Evolutionary conservation across 2,888 invertebrate species (phyloP).

Genomic region (Julus scandinavius): DNA sequence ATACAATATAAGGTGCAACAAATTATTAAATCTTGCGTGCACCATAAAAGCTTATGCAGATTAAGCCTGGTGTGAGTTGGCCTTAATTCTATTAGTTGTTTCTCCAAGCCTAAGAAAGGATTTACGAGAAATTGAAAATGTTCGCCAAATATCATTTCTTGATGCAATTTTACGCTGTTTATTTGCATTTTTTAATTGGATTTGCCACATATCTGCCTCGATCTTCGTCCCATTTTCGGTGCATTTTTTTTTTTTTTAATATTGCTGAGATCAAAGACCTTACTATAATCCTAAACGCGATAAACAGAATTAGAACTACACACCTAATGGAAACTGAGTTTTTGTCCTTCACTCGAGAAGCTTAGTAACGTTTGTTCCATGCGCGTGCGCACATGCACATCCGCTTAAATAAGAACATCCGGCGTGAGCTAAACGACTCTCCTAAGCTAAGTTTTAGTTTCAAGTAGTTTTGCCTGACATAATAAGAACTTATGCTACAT

Average conservation of each 20-base stretch:
- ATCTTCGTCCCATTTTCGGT: background rate
- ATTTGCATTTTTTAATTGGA: slow-evolving; percentile 38
- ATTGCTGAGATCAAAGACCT: background rate
- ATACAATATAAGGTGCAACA: background rate
- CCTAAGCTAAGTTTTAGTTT: no score
- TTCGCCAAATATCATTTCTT: background rate
- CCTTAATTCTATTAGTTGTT: background rate
- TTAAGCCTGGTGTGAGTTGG: background rate
- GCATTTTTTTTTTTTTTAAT: background rate
- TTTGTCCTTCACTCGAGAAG: no score
- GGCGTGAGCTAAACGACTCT: no score
- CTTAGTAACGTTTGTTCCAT: no score
- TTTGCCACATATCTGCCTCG: background rate
- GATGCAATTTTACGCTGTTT: background rate
- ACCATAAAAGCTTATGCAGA: background rate
- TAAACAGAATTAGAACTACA: background rate
- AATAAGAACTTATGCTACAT: no score
- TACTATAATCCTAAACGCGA: background rate
- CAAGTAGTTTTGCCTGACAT: no score
- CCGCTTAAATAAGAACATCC: no score
- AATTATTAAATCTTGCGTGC: background rate
- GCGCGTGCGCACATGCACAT: no score
- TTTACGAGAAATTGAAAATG: background rate
- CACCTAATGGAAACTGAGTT: no score
- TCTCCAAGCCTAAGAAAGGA: background rate